Base-by-base conservation (phyloP, 1,140 invertebrate genomes). In the Oreohelix idahoensis region DNA sequence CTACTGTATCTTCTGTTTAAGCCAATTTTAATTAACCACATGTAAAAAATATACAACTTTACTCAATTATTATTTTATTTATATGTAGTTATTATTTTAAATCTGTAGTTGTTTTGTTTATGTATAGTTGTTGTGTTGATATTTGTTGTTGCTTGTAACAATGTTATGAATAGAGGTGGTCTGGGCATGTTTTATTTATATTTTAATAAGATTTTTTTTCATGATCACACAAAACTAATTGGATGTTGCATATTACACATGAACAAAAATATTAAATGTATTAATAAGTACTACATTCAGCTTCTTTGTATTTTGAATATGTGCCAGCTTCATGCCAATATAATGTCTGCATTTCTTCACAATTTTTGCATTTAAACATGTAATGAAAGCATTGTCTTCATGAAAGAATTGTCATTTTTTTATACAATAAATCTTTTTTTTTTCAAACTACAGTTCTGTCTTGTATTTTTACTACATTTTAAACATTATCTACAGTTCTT, bases 401-500 rank as follows among this genome's bases (percentile, higher is more conserved):
- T 58, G 26, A 66, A 35, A 66, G 63, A 66, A 66, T 58, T 66
- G 63, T 66, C 20, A 66, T 66, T 29, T 66, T 66, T 66, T 66
- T 66, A 66, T 66, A 66, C 63, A 66, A 66, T 66, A 66, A 66
- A 66, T 66, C 8, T 66, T 66, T 66, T 58, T 66, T 66, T 66
- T 58, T 23, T 23, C 5, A 58, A 58, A 58, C 53, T 11, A 20
- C 26, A 58, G 53, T 23, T 58, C 53, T 58, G 23, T 23, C 5
- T 58, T 49, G 8, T 49, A 49, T 49, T 49, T 49, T 49, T 11
- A 49, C 45, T 49, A 49, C n/a, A n/a, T n/a, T n/a, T n/a, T n/a
- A n/a, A n/a, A n/a, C n/a, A n/a, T n/a, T n/a, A n/a, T n/a, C n/a
- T n/a, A n/a, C n/a, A n/a, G n/a, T n/a, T n/a, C n/a, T n/a, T n/a